Base-by-base conservation (phyloP, 1,140 invertebrate genomes). In the Drosophila sulfurigaster region DNA sequence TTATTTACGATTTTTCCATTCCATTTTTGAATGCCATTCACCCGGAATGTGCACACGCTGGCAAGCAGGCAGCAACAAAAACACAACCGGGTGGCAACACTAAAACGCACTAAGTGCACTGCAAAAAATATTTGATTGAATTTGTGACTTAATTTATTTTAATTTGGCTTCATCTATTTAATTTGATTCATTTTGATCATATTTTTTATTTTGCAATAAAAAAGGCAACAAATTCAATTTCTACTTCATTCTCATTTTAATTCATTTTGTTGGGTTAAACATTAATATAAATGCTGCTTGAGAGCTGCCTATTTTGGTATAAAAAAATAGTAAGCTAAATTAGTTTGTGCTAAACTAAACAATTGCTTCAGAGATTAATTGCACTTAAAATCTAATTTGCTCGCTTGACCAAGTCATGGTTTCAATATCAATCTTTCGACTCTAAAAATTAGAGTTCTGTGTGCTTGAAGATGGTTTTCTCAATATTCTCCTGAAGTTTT, bases 401-500 rank as follows among this genome's bases (percentile, higher is more conserved):
- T 82, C 85, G 70, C 35, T 83, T 83, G 78, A 85, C 83, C 74
- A 64, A n/a, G 41, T 64, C 8, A 60, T 64, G 20, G 46, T n/a
- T 13, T 38, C 35, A 20, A 51, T 4, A 16, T 3, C 5, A 51
- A 15, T 6, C 16, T 6, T 16, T 94, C 20, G 20, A 25, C 20
- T 25, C 20, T 25, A 25, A 25, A 25, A 25, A 4, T 25, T 94
- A 97, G 59, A 97, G 92, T 92, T 97, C 96, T 1, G 94, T 93
- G 88, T 98, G 97, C 78, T 94, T 94, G 82, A 96, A 93, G 62
- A 98, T 98, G 90, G 95, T 95, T 56, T 94, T 94, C 93, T 98
- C 96, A 6, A 99, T 92, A 78, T 97, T 95, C 15, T 94, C 93
- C 92, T 98, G 97, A 43, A 98, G 91, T 93, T 98, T 98, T 86